phyloP scores from a whole-genome alignment of 2,888 invertebrate genomes.

The Clostera curtula region DNA sequence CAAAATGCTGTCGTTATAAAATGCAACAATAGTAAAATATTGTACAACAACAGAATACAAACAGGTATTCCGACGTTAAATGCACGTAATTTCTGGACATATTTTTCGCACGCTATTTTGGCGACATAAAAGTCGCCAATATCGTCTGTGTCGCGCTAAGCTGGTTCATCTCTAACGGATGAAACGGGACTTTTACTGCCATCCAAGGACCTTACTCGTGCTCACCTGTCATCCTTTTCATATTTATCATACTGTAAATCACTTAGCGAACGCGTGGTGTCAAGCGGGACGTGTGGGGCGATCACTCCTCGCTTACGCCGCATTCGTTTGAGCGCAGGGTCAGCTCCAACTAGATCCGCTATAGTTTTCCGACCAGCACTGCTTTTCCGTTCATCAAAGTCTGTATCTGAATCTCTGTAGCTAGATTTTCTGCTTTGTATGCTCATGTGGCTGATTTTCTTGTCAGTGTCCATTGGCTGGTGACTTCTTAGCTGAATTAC shows the following conservation, averaged over 20 bases:
- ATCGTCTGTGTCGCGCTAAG: too few species aligned
- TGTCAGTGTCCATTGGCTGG: conserved; percentile 32
- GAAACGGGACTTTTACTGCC: too few species aligned
- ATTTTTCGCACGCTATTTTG: too few species aligned
- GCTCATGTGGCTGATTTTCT: conserved; percentile 47
- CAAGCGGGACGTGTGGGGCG: conserved; percentile 63
- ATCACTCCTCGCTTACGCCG: conserved; percentile 69
- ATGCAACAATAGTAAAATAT: too few species aligned
- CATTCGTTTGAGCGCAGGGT: conserved; percentile 30
- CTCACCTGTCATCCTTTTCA: conserved; percentile 74
- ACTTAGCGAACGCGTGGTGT: conserved; percentile 44
- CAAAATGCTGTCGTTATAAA: too few species aligned
- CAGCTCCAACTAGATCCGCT: conserved; percentile 44
- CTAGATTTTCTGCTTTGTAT: conserved; percentile 39
- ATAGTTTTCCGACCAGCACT: conserved; percentile 52
- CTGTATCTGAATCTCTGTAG: conserved; percentile 40
- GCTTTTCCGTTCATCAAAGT: conserved; percentile 35
- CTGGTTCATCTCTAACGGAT: too few species aligned
- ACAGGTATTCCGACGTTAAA: too few species aligned
- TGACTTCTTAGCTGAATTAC: conserved; percentile 1
- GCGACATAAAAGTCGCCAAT: too few species aligned
- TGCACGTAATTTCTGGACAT: too few species aligned
- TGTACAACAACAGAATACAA: too few species aligned
- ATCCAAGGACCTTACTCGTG: conserved; percentile 5
- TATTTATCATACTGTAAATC: conserved; percentile 69